Percentiles rank a stretch among this genome's conserved stretches.
Evolutionary conservation across 1,140 invertebrate species (phyloP).

Genomic region (Apis florea): DNA sequence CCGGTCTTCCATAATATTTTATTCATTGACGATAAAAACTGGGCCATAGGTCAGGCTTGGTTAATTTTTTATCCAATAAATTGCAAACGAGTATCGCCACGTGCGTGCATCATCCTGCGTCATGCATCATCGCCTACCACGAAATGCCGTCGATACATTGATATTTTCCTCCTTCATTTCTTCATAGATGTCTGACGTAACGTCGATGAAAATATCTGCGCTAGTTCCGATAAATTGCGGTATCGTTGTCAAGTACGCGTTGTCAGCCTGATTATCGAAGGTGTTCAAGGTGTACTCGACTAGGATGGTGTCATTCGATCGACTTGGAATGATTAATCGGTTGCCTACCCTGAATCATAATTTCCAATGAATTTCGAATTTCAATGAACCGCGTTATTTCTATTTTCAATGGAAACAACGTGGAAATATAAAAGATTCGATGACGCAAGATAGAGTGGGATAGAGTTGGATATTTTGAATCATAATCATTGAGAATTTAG

Average conservation of each 20-base stretch:
- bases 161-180: slow-evolving; percentile 7
- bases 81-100: slow-evolving; percentile 28
- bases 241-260: slow-evolving; percentile 13
- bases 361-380: not conserved
- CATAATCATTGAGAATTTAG: not conserved
- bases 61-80: slow-evolving; percentile 51
- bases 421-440: not conserved
- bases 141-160: slow-evolving; percentile 27
- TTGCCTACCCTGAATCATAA: not conserved
- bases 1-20: slow-evolving; percentile 55
- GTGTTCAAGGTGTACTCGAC: not conserved
- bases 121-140: slow-evolving; percentile 37
- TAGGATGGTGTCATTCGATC: not conserved
- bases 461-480: not conserved
- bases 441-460: not conserved
- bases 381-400: not conserved
- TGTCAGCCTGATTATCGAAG: not conserved
- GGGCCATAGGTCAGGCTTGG: slow-evolving; percentile 54
- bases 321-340: too few relatives aligned
- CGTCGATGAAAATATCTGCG: slow-evolving; percentile 47
- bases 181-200: slow-evolving; percentile 35
- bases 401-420: not conserved
- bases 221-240: slow-evolving; percentile 28
- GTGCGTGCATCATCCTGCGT: slow-evolving; percentile 7
- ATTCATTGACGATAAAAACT: slow-evolving; percentile 61